Evolutionary conservation across 2,888 invertebrate species (phyloP), one percentile per base, ranked within the genome.

Genomic region (Lymantria dispar): DNA sequence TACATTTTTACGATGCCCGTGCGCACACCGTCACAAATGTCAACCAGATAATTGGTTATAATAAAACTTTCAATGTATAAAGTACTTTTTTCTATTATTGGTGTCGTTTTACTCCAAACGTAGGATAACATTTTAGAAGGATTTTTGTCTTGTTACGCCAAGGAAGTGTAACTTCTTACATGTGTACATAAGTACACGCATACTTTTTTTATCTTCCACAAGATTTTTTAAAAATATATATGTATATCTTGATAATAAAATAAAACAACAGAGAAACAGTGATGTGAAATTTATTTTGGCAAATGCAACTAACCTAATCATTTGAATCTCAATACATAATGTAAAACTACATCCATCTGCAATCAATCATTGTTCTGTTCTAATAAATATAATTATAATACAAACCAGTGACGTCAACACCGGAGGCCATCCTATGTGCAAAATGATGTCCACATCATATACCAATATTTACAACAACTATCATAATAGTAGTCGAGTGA

Each of bases 281-380:
- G 85, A 89, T 85, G 70, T 80, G 86, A 88, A 83, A 86, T 90
- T 89, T 90, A 89, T 89, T 90, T 90, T 90, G 89, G 90, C 88
- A 89, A 89, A 90, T 89, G 83, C 84, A 83, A 84, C 86, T 89
- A 90, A 80, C 86, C 87, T 89, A 89, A 73, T 84, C 76, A 74
- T 78, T 77, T 77, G 76, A 85, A 85, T 84, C 80, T 88, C 85
- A 83, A 83, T 86, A 85, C 74, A 81, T 81, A 72, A 78, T 81
- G 85, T 85, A 83, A 83, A 81, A 77, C 81, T 86, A 87, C 78
- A 77, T 77, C 73, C 70, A 70, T 74, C 70, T 70, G 71, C 64
- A 67, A 71, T 64, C 67, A 69, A 74, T 58, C 50, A 63, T 63
- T 60, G 53, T 74, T 71, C 76, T 76, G 54, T 73, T 22, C 79